phyloP scores from a whole-genome alignment of 2,113 vertebrate species.

The Raja brachyura region DNA sequence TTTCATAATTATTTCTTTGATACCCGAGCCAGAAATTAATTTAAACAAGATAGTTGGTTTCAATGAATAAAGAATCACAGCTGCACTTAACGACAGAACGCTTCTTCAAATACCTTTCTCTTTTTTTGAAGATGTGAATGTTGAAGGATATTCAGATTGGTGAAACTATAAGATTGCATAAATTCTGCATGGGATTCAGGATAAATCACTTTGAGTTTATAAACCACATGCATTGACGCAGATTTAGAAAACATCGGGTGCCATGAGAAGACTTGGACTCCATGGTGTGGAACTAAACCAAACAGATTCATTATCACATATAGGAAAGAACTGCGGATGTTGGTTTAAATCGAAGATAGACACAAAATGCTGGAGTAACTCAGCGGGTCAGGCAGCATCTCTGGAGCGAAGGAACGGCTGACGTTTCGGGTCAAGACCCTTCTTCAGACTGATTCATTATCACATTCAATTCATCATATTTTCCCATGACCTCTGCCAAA shows the following conservation, averaged over 20 bases:
- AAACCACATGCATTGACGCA: not conserved
- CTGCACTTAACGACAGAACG: not conserved
- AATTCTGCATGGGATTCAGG: not conserved
- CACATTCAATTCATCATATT: not conserved
- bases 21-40: not conserved
- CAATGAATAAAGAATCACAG: conserved; percentile 9
- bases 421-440: too few relatives aligned
- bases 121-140: not conserved
- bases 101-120: not conserved
- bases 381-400: too few relatives aligned
- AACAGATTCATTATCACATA: not conserved
- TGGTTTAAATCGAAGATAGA: too few relatives aligned
- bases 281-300: not conserved
- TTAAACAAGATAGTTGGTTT: conserved; percentile 12
- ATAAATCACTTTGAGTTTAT: not conserved
- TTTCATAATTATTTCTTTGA: too few relatives aligned
- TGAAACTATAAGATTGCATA: not conserved
- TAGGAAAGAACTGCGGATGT: not conserved
- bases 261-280: not conserved
- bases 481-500: too few relatives aligned
- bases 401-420: too few relatives aligned
- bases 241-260: not conserved
- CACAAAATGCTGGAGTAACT: too few relatives aligned
- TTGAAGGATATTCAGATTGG: not conserved
- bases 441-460: not conserved